A percentile compares a stretch with the other conserved stretches of the same genome.
Evolutionary conservation across 2,113 vertebrate genomes (phyloP).

Genomic region (Puntigrus tetrazona): DNA sequence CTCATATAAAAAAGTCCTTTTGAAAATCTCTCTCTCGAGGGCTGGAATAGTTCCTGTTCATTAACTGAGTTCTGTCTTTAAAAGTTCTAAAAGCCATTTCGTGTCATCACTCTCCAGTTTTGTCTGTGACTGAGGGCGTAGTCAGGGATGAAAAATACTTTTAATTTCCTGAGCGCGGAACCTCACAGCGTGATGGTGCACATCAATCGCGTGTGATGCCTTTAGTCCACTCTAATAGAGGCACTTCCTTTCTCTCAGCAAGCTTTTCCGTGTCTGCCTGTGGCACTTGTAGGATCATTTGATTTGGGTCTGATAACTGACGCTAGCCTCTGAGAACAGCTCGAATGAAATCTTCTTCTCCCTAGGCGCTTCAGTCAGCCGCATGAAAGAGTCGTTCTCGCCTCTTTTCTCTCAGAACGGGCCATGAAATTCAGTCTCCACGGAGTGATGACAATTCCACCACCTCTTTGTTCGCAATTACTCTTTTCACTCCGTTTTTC

Average conservation of each 20-base stretch:
- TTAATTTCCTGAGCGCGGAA: constrained; percentile 70
- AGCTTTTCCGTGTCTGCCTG: constrained; percentile 56
- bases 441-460: constrained; percentile 31
- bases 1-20: constrained; percentile 34
- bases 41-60: constrained; percentile 37
- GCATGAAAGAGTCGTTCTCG: constrained; percentile 39
- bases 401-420: constrained; percentile 4
- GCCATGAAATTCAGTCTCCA: constrained; percentile 36
- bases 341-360: constrained; percentile 69
- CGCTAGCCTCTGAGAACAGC: constrained; percentile 67
- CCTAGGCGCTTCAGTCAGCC: constrained; percentile 37
- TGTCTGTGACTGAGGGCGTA: constrained; percentile 54
- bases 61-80: constrained; percentile 44
- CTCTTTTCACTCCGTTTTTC: constrained; percentile 10
- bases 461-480: constrained; percentile 39
- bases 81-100: constrained; percentile 40
- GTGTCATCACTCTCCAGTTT: constrained; percentile 30
- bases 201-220: constrained; percentile 67
- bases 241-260: constrained; percentile 54
- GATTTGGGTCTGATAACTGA: constrained; percentile 73
- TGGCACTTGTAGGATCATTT: constrained; percentile 72
- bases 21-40: constrained; percentile 35
- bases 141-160: constrained; percentile 72
- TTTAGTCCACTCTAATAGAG: constrained; percentile 69
- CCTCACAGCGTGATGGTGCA: constrained; percentile 60